These are phyloP conservation scores for Drosophila putrida DNA, from an alignment of 2,888 invertebrate genomes.

Conservation along the genomic window DNA sequence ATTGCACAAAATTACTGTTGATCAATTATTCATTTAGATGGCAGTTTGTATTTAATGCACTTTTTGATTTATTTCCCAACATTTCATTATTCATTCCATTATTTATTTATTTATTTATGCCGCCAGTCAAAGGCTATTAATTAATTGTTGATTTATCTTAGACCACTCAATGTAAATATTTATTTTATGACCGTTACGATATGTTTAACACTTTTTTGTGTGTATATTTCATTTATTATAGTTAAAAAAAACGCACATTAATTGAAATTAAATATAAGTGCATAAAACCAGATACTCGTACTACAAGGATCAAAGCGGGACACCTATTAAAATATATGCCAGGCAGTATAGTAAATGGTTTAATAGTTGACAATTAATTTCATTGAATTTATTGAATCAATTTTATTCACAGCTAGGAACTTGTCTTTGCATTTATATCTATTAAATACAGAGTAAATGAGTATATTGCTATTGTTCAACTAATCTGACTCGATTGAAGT, in stretches of 20 bases:
- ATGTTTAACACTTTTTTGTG: neutral
- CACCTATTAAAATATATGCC: neutral
- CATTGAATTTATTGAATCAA: neutral
- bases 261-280: neutral
- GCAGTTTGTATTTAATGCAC: constrained; percentile 32
- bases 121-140: neutral
- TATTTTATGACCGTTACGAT: neutral
- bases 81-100: constrained; percentile 23
- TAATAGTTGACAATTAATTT: neutral
- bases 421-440: too few species aligned
- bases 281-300: neutral
- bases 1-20: constrained; percentile 16
- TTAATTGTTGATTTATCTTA: constrained; percentile 6
- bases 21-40: constrained; percentile 37
- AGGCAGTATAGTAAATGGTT: too few species aligned
- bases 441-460: too few species aligned
- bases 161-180: neutral
- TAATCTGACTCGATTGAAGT: too few species aligned
- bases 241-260: too few species aligned
- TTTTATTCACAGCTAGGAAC: too few species aligned
- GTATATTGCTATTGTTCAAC: too few species aligned
- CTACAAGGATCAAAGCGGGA: neutral
- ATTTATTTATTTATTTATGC: constrained; percentile 11
- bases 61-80: constrained; percentile 11
- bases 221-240: neutral